Percentiles rank a stretch among this genome's conserved stretches.
Evolutionary conservation across 2,113 vertebrate species (phyloP).

Genomic region (Myodes glareolus): DNA sequence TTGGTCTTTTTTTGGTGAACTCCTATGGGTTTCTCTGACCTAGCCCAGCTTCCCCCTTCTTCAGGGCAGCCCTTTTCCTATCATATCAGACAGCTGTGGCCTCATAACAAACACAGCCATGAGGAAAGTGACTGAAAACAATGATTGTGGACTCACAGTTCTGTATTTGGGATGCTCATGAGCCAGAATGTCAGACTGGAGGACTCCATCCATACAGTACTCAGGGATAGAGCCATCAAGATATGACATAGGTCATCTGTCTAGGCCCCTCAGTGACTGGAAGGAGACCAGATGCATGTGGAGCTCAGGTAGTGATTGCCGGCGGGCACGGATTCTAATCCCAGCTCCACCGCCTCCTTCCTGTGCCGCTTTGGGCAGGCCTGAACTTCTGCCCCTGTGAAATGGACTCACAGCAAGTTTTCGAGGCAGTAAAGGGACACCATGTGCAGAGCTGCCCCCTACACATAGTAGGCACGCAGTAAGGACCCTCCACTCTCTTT

Average conservation of each 20-base stretch:
- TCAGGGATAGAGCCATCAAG: background rate
- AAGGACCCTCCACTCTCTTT: background rate
- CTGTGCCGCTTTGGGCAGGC: background rate
- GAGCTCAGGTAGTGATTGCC: background rate
- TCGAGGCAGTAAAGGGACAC: too few species aligned
- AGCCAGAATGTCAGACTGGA: background rate
- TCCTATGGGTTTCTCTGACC: background rate
- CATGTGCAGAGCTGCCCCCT: background rate
- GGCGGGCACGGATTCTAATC: too few species aligned
- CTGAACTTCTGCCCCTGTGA: background rate
- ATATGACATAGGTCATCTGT: background rate
- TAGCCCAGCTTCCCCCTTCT: background rate
- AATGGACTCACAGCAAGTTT: background rate
- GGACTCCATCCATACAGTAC: background rate
- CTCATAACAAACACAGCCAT: background rate
- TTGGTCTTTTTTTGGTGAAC: background rate
- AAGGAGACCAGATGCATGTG: too few species aligned
- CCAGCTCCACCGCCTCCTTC: background rate
- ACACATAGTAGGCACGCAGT: background rate
- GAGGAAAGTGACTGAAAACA: background rate
- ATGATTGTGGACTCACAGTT: too few species aligned
- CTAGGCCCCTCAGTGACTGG: background rate
- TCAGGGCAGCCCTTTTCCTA: background rate
- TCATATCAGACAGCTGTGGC: background rate
- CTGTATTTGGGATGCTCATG: background rate